Conservation (phyloP, 2,888 invertebrate species). For the Callyntrura sp. region DNA sequence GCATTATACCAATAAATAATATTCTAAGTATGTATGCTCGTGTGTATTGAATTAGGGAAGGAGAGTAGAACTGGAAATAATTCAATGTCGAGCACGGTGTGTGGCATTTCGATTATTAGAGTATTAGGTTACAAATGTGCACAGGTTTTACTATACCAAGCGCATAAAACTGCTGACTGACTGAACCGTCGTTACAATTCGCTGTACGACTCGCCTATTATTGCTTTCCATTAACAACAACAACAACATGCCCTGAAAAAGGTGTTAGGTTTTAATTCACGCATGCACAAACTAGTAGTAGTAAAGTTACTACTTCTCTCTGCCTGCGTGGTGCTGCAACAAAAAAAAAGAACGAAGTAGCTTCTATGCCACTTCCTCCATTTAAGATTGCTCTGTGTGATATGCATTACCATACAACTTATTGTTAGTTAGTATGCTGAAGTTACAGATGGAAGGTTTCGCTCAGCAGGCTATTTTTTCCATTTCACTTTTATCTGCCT, state of each 20-base stretch:
- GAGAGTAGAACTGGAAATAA: constrained; percentile 48
- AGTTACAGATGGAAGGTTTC: constrained; percentile 41
- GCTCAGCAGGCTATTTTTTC: constrained; percentile 38
- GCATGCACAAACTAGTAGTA: constrained; percentile 66
- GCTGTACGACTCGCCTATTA: constrained; percentile 20
- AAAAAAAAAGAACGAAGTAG: constrained; percentile 32
- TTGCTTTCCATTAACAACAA: constrained; percentile 57
- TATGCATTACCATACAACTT: not conserved
- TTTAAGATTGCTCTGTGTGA: constrained; percentile 15
- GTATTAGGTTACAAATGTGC: constrained; percentile 62
- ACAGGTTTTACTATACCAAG: constrained; percentile 5
- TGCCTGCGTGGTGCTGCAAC: not conserved
- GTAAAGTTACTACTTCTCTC: too few relatives aligned
- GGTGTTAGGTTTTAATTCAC: constrained; percentile 64
- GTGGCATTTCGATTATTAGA: constrained; percentile 64
- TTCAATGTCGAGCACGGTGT: constrained; percentile 60
- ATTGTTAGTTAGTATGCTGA: not conserved
- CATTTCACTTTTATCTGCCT: constrained; percentile 29
- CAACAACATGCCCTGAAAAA: constrained; percentile 51
- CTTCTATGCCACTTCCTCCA: constrained; percentile 29
- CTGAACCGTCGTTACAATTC: constrained; percentile 8
- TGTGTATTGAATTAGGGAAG: not conserved
- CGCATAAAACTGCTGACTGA: constrained; percentile 35
- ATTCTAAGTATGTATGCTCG: constrained; percentile 9
- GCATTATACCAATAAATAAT: constrained; percentile 6